Percentiles rank a stretch among this genome's conserved stretches.
These are phyloP conservation scores for Scaptomyza polygonia DNA, from an alignment of 2,888 invertebrate genomes.

Conservation along the genomic window DNA sequence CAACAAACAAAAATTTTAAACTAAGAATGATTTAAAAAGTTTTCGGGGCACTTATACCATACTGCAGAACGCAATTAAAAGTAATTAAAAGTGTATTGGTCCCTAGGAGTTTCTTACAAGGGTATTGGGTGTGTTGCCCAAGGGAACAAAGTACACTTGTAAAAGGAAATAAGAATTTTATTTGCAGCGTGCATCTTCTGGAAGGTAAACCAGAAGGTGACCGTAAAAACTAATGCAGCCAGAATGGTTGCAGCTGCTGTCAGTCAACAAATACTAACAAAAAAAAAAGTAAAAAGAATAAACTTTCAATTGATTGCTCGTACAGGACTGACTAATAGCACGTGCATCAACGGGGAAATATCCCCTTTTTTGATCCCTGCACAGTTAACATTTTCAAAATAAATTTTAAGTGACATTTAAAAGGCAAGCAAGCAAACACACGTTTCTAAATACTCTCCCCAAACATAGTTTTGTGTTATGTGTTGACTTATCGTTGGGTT, in stretches of 20 bases:
- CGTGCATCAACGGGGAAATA: slow-evolving; percentile 2
- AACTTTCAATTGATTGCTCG: slow-evolving; percentile 48
- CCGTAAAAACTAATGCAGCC: no score
- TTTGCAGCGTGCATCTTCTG: no score
- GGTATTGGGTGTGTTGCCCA: slow-evolving; percentile 4
- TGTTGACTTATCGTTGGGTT: slow-evolving; percentile 34
- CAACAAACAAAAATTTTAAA: not conserved
- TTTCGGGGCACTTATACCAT: not conserved
- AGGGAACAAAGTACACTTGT: slow-evolving; percentile 20
- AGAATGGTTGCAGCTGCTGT: slow-evolving; percentile 61
- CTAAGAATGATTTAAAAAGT: no score
- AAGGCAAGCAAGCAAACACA: not conserved
- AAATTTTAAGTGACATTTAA: slow-evolving; percentile 27
- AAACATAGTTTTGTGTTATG: slow-evolving; percentile 42
- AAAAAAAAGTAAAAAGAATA: not conserved
- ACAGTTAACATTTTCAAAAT: slow-evolving; percentile 38
- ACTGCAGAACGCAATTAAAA: not conserved
- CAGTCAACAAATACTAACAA: slow-evolving; percentile 21
- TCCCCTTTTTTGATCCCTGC: slow-evolving; percentile 7
- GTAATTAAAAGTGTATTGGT: no score
- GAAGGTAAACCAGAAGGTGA: no score
- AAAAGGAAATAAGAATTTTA: slow-evolving; percentile 35
- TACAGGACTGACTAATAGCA: slow-evolving; percentile 5
- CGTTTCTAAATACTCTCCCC: not conserved
- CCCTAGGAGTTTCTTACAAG: no score